A percentile compares a stretch with the other conserved stretches of the same genome.
Conservation (phyloP, 2,888 invertebrate genomes). For the Apamea anceps region DNA sequence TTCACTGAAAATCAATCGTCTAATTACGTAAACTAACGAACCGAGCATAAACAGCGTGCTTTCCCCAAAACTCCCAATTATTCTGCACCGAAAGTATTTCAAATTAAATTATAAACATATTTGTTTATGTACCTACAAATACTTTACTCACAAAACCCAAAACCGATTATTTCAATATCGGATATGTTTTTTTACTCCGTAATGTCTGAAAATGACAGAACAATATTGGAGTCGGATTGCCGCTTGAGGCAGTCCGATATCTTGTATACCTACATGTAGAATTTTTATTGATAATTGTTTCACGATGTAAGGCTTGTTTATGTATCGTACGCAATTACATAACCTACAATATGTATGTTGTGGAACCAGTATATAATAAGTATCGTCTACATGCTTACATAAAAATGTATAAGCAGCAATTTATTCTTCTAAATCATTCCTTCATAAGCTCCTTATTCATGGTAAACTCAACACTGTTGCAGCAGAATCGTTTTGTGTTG, state of each 20-base stretch:
- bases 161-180: constrained; percentile 34
- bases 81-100: constrained; percentile 27
- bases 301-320: not conserved
- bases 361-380: not conserved
- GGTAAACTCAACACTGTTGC: not conserved
- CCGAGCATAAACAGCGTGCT: constrained; percentile 34
- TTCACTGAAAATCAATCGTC: constrained; percentile 53
- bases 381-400: not conserved
- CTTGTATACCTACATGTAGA: constrained; percentile 26
- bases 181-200: constrained; percentile 20
- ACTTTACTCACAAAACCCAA: constrained; percentile 4
- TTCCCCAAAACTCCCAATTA: constrained; percentile 24
- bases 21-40: constrained; percentile 54
- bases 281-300: constrained; percentile 49
- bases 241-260: constrained; percentile 49
- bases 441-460: not conserved
- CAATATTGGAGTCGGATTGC: constrained; percentile 57
- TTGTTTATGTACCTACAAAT: not conserved
- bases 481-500: not conserved
- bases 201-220: constrained; percentile 60
- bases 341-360: not conserved
- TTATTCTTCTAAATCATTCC: not conserved
- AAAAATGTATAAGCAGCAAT: not conserved
- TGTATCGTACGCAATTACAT: not conserved
- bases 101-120: constrained; percentile 39